These are phyloP conservation scores for Eremophila alpestris DNA, from an alignment of 2,797 vertebrate species.

Conservation along the genomic window DNA sequence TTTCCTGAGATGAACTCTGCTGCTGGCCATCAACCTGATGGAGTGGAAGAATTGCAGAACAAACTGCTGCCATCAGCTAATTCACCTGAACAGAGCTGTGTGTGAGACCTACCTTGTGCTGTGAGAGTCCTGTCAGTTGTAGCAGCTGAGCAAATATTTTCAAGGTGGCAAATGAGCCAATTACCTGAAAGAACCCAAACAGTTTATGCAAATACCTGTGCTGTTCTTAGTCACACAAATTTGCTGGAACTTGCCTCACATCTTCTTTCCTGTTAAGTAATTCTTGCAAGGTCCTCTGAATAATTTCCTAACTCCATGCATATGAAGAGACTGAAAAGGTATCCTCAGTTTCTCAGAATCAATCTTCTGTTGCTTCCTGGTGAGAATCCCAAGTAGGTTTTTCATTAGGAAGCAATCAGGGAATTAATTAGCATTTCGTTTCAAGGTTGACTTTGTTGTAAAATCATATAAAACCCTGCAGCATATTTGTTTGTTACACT, in stretches of 20 bases:
- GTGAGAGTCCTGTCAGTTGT: background rate
- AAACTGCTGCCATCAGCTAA: background rate
- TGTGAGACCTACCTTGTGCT: background rate
- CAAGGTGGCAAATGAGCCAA: background rate
- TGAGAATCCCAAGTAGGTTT: background rate
- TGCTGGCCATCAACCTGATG: background rate
- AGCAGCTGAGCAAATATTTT: background rate
- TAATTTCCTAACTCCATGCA: background rate
- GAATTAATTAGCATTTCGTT: background rate
- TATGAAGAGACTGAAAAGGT: background rate
- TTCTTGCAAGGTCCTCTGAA: background rate
- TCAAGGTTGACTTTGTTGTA: background rate
- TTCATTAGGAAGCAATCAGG: background rate
- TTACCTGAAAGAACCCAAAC: background rate
- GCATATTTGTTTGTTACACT: background rate
- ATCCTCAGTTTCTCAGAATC: background rate
- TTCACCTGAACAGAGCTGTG: background rate
- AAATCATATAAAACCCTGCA: background rate
- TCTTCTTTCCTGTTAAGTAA: background rate
- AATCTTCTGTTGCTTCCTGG: background rate
- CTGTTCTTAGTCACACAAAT: background rate
- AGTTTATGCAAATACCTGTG: background rate
- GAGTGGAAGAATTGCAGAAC: background rate
- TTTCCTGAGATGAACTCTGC: conserved; percentile 29
- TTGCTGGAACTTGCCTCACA: background rate